These are phyloP conservation scores for Agrotis segetum DNA, from an alignment of 2,888 invertebrate genomes.

Conservation along the genomic window DNA sequence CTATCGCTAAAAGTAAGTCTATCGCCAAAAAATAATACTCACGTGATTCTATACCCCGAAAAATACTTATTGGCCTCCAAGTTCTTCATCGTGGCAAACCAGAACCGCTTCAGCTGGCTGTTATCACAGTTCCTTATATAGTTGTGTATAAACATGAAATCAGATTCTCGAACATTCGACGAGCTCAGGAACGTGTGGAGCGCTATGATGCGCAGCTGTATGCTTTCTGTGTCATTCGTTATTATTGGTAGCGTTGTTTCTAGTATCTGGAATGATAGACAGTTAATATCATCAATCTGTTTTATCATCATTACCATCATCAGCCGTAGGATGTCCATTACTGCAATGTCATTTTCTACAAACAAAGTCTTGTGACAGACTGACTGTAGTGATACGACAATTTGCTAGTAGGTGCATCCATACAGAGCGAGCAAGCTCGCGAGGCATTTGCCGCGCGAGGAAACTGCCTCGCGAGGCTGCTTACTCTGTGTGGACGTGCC, in stretches of 20 bases:
- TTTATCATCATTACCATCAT: too few species aligned
- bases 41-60: constrained; percentile 93
- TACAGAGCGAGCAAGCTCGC: too few species aligned
- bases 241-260: constrained; percentile 92
- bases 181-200: constrained; percentile 92
- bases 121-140: constrained; percentile 92
- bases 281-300: too few species aligned
- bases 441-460: too few species aligned
- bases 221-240: constrained; percentile 92
- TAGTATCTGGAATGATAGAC: constrained; percentile 82
- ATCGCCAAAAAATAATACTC: constrained; percentile 73
- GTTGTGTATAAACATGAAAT: constrained; percentile 93
- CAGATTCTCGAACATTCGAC: constrained; percentile 91
- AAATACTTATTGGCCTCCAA: constrained; percentile 92
- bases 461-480: too few species aligned
- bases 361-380: too few species aligned
- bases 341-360: too few species aligned
- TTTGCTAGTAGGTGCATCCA: too few species aligned
- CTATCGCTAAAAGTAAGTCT: too few species aligned
- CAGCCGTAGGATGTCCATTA: too few species aligned
- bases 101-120: constrained; percentile 93
- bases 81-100: constrained; percentile 93
- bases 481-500: too few species aligned
- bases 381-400: too few species aligned
- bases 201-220: constrained; percentile 93